A percentile compares a stretch with the other conserved stretches of the same genome.
phyloP scores from a whole-genome alignment of 2,888 invertebrate species.

The Nymphalis urticae region DNA sequence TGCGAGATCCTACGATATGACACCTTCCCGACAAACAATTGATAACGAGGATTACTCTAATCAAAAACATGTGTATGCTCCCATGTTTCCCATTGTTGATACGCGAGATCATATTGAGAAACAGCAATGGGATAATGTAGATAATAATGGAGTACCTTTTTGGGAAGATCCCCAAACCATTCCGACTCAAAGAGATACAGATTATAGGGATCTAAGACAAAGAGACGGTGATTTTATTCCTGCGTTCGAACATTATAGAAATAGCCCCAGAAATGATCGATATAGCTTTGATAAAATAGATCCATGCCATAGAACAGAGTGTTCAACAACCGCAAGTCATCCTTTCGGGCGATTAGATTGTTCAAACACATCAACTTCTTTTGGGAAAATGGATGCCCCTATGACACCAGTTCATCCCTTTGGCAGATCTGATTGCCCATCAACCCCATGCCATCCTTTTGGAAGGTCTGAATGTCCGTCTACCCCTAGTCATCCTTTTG shows the following conservation, averaged over 20 bases:
- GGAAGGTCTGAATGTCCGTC: conserved; percentile 48
- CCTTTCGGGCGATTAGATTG: conserved; percentile 43
- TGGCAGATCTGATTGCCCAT: conserved; percentile 52
- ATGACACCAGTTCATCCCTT: conserved; percentile 53
- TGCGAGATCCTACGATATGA: conserved; percentile 36
- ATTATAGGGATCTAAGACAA: conserved; percentile 22
- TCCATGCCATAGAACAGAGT: conserved; percentile 36
- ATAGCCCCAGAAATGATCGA: conserved; percentile 38
- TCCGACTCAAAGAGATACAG: conserved; percentile 41
- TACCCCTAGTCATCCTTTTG: conserved; percentile 44
- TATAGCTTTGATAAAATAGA: conserved; percentile 33
- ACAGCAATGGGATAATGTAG: conserved; percentile 26
- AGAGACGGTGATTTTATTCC: conserved; percentile 26
- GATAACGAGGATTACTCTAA: conserved; percentile 50
- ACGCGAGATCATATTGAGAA: conserved; percentile 43
- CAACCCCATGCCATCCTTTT: conserved; percentile 44
- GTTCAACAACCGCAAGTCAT: conserved; percentile 19
- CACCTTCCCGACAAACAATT: conserved; percentile 55
- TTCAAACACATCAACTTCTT: conserved; percentile 47
- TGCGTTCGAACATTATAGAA: conserved; percentile 35
- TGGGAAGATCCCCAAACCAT: conserved; percentile 43
- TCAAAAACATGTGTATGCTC: conserved; percentile 66
- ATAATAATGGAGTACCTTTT: conserved; percentile 8
- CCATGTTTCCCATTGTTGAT: conserved; percentile 52
- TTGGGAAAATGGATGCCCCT: conserved; percentile 44